These are phyloP conservation scores for Poeciliopsis gracilis DNA, from an alignment of 2,797 vertebrate species.

Conservation along the genomic window DNA sequence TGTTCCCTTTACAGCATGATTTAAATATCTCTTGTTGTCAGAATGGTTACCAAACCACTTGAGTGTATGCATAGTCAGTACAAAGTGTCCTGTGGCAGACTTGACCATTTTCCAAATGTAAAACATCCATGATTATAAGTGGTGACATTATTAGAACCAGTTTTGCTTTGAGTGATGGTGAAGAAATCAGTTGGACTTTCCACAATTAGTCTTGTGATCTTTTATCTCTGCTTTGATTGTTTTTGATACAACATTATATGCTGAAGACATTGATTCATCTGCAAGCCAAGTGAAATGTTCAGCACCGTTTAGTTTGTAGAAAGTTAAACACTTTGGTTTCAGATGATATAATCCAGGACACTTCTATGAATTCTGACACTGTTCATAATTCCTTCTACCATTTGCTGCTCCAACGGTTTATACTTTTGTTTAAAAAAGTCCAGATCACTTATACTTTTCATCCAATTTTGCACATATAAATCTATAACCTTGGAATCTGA, in stretches of 20 bases:
- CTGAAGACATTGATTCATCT: background rate
- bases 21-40: background rate
- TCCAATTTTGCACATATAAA: background rate
- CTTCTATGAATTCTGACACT: background rate
- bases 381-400: background rate
- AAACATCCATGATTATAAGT: background rate
- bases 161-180: background rate
- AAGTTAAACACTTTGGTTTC: background rate
- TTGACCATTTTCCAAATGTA: background rate
- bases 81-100: background rate
- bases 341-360: background rate
- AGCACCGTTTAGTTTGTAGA: background rate
- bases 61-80: background rate
- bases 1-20: background rate
- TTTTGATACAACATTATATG: background rate
- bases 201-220: background rate
- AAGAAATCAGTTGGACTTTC: background rate
- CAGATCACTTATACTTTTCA: background rate
- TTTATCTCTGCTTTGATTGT: background rate
- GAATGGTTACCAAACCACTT: background rate
- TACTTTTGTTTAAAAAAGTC: background rate
- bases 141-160: background rate
- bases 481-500: background rate
- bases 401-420: background rate
- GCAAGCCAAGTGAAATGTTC: background rate